These are phyloP conservation scores for Cynodonichthys magdalenae DNA, from an alignment of 2,797 vertebrate genomes.

Conservation along the genomic window DNA sequence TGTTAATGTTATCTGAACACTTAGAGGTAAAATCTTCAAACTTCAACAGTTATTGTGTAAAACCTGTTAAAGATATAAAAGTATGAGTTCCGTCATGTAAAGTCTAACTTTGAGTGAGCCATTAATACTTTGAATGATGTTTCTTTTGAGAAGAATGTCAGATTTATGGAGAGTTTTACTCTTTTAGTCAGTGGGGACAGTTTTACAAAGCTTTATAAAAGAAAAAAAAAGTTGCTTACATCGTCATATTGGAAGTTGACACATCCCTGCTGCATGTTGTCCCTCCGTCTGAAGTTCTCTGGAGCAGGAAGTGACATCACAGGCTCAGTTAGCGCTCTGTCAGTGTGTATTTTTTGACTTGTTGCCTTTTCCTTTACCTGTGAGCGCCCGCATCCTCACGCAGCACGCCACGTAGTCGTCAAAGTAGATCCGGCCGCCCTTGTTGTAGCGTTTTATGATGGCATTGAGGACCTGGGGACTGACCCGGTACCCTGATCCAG, in stretches of 20 bases:
- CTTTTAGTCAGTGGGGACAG: too few species aligned
- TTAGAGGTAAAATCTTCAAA: too few species aligned
- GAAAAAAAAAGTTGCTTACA: constrained; percentile 70
- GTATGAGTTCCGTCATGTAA: too few species aligned
- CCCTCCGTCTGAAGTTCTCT: constrained; percentile 89
- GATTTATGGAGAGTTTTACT: too few species aligned
- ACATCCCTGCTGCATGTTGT: constrained; percentile 87
- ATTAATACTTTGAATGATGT: too few species aligned
- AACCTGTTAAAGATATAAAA: too few species aligned
- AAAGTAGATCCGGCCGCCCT: constrained; percentile 87
- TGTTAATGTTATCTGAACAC: too few species aligned
- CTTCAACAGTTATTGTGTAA: too few species aligned
- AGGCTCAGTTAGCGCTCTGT: background rate
- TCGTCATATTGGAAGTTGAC: constrained; percentile 91
- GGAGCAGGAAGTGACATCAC: constrained; percentile 15
- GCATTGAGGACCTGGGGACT: constrained; percentile 82
- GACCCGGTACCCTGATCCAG: constrained; percentile 84
- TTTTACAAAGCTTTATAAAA: too few species aligned
- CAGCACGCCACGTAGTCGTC: constrained; percentile 94
- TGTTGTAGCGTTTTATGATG: constrained; percentile 89
- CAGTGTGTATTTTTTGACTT: background rate
- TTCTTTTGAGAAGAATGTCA: too few species aligned
- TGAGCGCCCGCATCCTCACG: constrained; percentile 87
- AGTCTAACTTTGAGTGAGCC: too few species aligned
- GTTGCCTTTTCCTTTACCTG: constrained; percentile 79